These are phyloP conservation scores for Mionectes olivaceus DNA, from an alignment of 2,797 vertebrate species.

Conservation along the genomic window DNA sequence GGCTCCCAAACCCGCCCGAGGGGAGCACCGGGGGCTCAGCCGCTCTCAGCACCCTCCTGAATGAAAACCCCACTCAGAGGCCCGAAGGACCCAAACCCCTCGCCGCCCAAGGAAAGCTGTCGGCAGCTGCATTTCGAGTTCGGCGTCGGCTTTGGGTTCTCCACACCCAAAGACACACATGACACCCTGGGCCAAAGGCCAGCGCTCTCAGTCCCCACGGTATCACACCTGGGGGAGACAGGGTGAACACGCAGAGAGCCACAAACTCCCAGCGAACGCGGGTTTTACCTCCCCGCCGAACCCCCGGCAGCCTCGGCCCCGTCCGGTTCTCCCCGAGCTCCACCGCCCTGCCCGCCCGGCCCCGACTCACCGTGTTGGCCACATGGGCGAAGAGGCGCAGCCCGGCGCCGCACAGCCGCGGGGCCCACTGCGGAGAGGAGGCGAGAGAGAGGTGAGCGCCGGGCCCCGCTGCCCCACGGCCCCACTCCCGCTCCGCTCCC, in stretches of 20 bases:
- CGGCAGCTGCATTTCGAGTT: accelerated
- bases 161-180: accelerated
- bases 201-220: neutral
- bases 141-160: neutral
- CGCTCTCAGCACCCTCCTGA: neutral
- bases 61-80: accelerated
- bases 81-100: too few species aligned
- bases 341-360: too few species aligned
- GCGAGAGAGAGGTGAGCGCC: neutral
- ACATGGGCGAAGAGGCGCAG: slow-evolving; percentile 39
- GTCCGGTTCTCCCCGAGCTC: neutral
- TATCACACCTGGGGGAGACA: neutral
- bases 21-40: neutral
- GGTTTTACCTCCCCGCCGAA: too few species aligned
- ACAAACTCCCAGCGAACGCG: neutral
- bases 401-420: slow-evolving; percentile 32
- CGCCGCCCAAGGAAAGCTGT: accelerated
- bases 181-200: neutral
- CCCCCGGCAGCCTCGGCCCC: neutral
- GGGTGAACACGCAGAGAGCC: neutral
- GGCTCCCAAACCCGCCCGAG: neutral
- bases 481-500: too few species aligned
- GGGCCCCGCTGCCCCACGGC: neutral
- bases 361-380: slow-evolving; percentile 55
- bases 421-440: slow-evolving; percentile 29